A percentile compares a stretch with the other conserved stretches of the same genome.
Conservation (phyloP, 2,888 invertebrate species). For the Lasioglossum malachurum region DNA sequence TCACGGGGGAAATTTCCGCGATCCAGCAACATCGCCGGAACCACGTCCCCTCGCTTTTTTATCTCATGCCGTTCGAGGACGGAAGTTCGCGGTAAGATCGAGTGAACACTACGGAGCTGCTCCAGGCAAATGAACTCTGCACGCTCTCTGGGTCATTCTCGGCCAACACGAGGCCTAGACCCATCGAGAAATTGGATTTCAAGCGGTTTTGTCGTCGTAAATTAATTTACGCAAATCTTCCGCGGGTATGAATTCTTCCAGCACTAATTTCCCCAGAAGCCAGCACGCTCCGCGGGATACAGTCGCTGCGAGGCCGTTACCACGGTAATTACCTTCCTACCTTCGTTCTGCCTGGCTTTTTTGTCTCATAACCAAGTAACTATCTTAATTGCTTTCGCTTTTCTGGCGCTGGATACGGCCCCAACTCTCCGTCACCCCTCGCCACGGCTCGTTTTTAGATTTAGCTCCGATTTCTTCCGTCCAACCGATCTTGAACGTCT, state of each 20-base stretch:
- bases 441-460: constrained; percentile 5
- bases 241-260: constrained; percentile 79
- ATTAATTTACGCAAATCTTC: constrained; percentile 82
- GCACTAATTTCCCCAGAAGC: constrained; percentile 79
- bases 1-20: not conserved
- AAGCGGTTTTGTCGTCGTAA: constrained; percentile 68
- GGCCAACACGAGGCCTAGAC: constrained; percentile 12
- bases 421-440: not conserved
- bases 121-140: constrained; percentile 24
- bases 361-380: constrained; percentile 82
- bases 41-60: too few species aligned
- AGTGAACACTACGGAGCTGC: constrained; percentile 11
- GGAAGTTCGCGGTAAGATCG: not conserved
- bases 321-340: constrained; percentile 81
- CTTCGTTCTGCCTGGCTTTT: constrained; percentile 75
- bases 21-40: not conserved
- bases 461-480: not conserved
- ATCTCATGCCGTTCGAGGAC: not conserved
- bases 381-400: constrained; percentile 81
- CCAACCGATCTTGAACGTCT: not conserved
- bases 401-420: constrained; percentile 70
- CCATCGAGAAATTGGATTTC: constrained; percentile 68
- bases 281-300: constrained; percentile 67
- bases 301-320: constrained; percentile 76
- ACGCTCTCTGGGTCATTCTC: not conserved